phyloP scores from a whole-genome alignment of 92 coral and sea anemone species.

The Umimayanthus chanpuru region DNA sequence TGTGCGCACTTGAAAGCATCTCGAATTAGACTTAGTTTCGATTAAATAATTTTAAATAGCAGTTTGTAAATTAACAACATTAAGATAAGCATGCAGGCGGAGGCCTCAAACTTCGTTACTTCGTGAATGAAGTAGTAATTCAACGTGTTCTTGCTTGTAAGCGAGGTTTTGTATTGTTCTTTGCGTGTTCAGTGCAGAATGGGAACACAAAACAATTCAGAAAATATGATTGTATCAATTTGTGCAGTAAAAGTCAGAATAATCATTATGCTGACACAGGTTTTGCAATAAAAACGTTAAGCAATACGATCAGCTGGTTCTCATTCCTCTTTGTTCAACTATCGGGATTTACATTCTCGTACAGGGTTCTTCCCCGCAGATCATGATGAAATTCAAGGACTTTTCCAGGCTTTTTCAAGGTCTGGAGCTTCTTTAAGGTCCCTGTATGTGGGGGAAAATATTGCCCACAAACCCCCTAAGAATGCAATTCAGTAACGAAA shows the following conservation, averaged over 20 bases:
- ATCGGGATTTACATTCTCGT: neutral
- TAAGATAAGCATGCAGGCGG: neutral
- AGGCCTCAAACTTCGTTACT: slow-evolving; percentile 11
- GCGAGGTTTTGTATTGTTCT: slow-evolving; percentile 26
- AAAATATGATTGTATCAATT: slow-evolving; percentile 45
- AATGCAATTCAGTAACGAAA: no score
- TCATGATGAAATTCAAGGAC: no score
- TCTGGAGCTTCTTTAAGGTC: no score
- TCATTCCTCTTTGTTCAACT: no score
- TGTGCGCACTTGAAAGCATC: neutral
- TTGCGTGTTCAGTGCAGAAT: neutral
- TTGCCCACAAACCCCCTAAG: no score
- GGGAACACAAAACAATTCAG: slow-evolving; percentile 20
- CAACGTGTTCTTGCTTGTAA: neutral
- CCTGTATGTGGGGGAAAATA: no score
- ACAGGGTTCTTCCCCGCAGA: no score
- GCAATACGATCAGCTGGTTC: no score
- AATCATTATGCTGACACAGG: slow-evolving; percentile 27
- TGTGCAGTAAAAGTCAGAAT: slow-evolving; percentile 41
- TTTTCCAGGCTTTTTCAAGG: no score
- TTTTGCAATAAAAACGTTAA: neutral
- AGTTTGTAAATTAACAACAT: no score
- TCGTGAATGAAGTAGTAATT: slow-evolving; percentile 25
- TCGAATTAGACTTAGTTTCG: neutral
- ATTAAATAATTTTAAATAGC: no score